phyloP scores from a whole-genome alignment of 2,113 vertebrate genomes.

The Cebus imitator region DNA sequence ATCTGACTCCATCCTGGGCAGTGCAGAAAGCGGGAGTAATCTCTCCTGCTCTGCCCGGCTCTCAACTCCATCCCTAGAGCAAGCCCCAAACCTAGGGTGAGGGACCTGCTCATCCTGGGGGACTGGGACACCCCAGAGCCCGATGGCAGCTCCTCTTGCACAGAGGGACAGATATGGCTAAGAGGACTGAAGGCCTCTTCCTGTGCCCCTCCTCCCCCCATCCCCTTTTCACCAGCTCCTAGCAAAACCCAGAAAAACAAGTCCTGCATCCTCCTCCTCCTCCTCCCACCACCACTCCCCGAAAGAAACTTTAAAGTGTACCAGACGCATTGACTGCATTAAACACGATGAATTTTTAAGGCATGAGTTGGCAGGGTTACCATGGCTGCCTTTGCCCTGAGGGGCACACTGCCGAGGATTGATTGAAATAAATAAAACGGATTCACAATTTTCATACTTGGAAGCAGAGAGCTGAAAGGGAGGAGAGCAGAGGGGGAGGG shows the following conservation, averaged over 20 bases:
- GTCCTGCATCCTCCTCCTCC: neutral
- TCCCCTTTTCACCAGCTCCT: neutral
- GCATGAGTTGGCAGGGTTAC: conserved; percentile 78
- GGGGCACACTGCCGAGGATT: conserved; percentile 67
- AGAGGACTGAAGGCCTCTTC: neutral
- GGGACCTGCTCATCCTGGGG: neutral
- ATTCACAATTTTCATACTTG: conserved; percentile 66
- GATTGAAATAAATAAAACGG: conserved; percentile 76
- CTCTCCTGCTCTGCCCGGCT: neutral
- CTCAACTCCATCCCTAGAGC: neutral
- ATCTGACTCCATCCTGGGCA: neutral
- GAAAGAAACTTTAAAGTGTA: conserved; percentile 60
- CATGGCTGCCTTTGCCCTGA: conserved; percentile 79
- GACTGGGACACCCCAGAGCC: neutral
- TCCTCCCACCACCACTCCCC: neutral
- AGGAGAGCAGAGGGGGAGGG: neutral
- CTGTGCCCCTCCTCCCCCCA: neutral
- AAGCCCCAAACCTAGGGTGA: neutral
- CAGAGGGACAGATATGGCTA: neutral
- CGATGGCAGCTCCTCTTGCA: neutral
- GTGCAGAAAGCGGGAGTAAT: neutral
- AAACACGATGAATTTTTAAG: conserved; percentile 74
- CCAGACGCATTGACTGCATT: conserved; percentile 53
- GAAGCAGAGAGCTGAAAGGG: conserved; percentile 21
- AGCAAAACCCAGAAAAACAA: conserved; percentile 63